Evolutionary conservation across 2,888 invertebrate species (phyloP), one percentile per base, ranked within the genome.

Genomic region (Dendrolimus houi): DNA sequence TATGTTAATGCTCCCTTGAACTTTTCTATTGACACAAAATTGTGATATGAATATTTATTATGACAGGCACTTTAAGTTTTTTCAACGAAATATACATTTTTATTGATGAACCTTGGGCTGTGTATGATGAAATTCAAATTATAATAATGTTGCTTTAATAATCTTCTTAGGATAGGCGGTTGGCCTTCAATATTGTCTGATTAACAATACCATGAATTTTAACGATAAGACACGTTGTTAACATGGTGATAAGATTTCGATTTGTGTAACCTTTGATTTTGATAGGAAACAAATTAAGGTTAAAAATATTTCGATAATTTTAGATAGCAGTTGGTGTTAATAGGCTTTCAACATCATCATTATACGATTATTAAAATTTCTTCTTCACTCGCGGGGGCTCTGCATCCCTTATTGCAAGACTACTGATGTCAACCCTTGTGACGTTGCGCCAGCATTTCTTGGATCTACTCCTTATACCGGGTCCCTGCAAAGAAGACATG

Each of bases 161-260:
- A 64, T 61, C 61, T 61, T 64, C 67, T 64, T 64, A 67, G 66
- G 66, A 60, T 60, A 61, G 62, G 62, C 63, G 62, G 59, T 59
- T 58, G 66, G 65, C 76, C 75, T 76, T 77, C 71, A 59, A 52
- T 66, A 63, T 68, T 68, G 66, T 70, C 68, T 69, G 72, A 76
- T 73, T 72, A 72, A 68, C 63, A 64, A 62, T 47, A 47, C 47
- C 65, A 70, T 66, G 68, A 71, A 65, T 69, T 65, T 66, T 59
- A 56, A 54, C 57, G 73, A 75, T 75, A 74, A 71, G 54, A 63
- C 52, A 59, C 40, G 59, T 60, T 64, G 66, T 67, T 70, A 67
- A 69, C 67, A 60, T 55, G 60, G 60, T 54, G 74, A 78, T 77
- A 72, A 75, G 69, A 70, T 68, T 72, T 69, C 66, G 64, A 73